phyloP scores from a whole-genome alignment of 2,888 invertebrate species.

The Drosophila falleni region DNA sequence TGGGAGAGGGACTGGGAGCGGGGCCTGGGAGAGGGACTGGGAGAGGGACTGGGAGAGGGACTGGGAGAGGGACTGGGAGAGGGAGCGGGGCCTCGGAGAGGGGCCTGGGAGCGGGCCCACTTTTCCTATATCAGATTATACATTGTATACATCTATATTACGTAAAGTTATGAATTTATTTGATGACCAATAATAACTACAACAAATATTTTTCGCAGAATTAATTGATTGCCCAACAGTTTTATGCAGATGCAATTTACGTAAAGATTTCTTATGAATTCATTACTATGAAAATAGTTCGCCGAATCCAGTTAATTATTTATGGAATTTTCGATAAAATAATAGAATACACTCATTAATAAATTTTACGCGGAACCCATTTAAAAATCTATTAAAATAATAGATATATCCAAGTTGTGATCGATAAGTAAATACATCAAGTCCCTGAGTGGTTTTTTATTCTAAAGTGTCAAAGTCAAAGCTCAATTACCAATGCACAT shows the following conservation, averaged over 20 bases:
- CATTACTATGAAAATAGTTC: not conserved
- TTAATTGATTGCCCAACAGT: no score
- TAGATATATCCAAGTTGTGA: conserved; percentile 20
- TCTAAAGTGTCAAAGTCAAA: conserved; percentile 56
- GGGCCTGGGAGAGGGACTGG: no score
- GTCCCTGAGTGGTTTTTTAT: conserved; percentile 9
- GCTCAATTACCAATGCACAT: conserved; percentile 62
- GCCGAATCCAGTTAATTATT: not conserved
- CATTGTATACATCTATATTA: not conserved
- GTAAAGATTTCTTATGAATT: not conserved
- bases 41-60: no score
- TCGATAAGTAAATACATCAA: conserved; percentile 21
- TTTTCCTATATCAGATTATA: not conserved
- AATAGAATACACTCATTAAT: not conserved
- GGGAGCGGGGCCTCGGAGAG: no score
- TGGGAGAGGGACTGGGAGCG: no score
- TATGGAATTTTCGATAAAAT: conserved; percentile 2
- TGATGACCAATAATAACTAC: not conserved
- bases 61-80: no score
- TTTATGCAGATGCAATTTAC: not conserved
- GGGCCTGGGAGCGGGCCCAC: no score
- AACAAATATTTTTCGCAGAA: not conserved
- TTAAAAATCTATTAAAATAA: conserved; percentile 18
- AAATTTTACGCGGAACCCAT: not conserved
- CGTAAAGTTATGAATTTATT: not conserved